These are phyloP conservation scores for Oreotrochilus melanogaster DNA, from an alignment of 2,113 vertebrate species.

Conservation along the genomic window DNA sequence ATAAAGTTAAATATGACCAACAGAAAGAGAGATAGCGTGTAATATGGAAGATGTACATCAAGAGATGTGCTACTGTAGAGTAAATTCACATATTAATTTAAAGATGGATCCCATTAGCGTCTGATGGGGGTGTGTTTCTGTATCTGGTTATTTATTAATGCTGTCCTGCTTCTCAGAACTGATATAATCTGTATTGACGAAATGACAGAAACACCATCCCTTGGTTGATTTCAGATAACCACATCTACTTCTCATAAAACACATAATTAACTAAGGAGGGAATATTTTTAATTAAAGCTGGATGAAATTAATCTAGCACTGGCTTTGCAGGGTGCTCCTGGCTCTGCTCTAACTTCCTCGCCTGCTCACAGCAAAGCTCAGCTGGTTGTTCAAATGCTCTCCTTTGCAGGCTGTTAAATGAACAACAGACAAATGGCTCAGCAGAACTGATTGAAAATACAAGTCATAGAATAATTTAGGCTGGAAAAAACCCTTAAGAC, in stretches of 20 bases:
- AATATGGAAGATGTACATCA: neutral
- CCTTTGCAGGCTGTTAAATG: neutral
- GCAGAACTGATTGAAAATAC: neutral
- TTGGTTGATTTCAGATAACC: constrained; percentile 12
- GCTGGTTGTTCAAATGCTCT: neutral
- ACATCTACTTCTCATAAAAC: constrained; percentile 21
- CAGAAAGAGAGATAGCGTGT: neutral
- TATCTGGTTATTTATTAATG: neutral
- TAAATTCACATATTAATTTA: neutral
- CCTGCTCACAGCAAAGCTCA: neutral
- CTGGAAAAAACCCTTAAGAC: neutral
- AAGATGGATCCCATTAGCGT: neutral
- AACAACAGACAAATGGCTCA: neutral
- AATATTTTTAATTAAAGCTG: constrained; percentile 17
- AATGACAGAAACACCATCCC: neutral
- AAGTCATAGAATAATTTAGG: neutral
- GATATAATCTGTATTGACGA: neutral
- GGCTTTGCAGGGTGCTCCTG: neutral
- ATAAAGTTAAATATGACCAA: neutral
- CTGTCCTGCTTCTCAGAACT: neutral
- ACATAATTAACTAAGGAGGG: neutral
- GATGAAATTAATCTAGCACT: constrained; percentile 9
- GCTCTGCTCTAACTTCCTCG: neutral
- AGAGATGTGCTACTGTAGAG: neutral
- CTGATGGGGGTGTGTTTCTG: neutral